These are phyloP conservation scores for Heliangelus exortis DNA, from an alignment of 2,797 vertebrate species.

Conservation along the genomic window DNA sequence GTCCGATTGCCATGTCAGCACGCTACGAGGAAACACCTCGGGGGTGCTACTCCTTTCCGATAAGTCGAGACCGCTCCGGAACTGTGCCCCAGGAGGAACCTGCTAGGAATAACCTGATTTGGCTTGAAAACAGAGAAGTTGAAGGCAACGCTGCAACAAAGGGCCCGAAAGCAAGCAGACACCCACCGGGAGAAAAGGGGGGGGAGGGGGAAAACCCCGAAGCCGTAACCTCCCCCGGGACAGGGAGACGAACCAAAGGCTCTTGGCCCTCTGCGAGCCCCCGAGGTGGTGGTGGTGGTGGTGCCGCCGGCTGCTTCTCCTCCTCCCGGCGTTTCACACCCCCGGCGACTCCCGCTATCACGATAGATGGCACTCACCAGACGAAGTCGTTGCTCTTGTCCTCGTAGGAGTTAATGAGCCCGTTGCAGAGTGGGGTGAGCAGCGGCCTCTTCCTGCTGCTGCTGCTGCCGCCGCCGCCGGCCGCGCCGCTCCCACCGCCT, in stretches of 20 bases:
- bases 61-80: not conserved
- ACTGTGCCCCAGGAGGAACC: not conserved
- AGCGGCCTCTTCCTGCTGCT: slow-evolving; percentile 88
- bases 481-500: slow-evolving; percentile 73
- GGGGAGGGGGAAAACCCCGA: not conserved
- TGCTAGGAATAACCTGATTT: not conserved
- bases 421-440: slow-evolving; percentile 90
- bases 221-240: not conserved
- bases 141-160: not conserved
- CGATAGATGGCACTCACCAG: slow-evolving; percentile 82
- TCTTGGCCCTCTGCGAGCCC: not conserved
- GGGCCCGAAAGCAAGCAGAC: no score
- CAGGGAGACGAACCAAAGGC: not conserved
- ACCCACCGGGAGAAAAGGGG: no score
- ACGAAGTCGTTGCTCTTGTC: slow-evolving; percentile 99
- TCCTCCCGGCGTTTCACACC: not conserved
- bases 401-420: slow-evolving; percentile 95
- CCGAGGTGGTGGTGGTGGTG: not conserved
- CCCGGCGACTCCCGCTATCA: not conserved
- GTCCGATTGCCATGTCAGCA: not conserved
- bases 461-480: slow-evolving; percentile 83
- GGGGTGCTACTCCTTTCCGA: accelerated
- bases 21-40: accelerated
- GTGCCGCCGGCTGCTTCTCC: not conserved
- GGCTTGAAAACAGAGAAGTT: not conserved